Conservation (phyloP, 2,888 invertebrate genomes). For the Nephrotoma appendiculata region DNA sequence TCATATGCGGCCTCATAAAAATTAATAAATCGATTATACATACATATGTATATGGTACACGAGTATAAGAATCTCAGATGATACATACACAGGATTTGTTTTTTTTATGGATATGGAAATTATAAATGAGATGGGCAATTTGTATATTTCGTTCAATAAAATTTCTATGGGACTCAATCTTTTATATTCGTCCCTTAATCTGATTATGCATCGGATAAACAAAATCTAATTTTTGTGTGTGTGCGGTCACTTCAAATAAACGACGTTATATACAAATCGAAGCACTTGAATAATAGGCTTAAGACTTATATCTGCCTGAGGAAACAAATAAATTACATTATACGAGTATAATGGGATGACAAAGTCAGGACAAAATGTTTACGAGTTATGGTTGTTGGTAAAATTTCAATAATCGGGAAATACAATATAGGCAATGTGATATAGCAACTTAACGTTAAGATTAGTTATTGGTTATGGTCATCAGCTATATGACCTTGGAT, state of each 20-base stretch:
- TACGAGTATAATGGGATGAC: no score
- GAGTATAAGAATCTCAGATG: not conserved
- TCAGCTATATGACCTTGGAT: no score
- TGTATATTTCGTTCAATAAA: not conserved
- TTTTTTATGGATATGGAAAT: not conserved
- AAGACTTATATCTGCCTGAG: no score
- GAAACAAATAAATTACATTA: no score
- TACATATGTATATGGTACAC: not conserved
- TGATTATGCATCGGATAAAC: not conserved
- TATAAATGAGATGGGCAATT: not conserved
- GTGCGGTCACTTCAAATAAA: not conserved
- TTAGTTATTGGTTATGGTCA: no score
- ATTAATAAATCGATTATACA: not conserved
- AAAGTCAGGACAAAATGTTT: no score
- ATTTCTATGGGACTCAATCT: not conserved
- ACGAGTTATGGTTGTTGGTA: no score
- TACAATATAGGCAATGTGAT: no score
- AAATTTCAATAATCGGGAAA: no score
- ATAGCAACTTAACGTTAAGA: no score
- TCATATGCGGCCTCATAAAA: not conserved
- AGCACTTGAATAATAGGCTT: no score
- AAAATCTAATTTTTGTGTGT: not conserved
- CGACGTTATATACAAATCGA: not conserved
- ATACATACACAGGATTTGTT: not conserved
- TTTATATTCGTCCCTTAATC: not conserved